Evolutionary conservation across 2,797 vertebrate genomes (phyloP).

Genomic region (Argyrosomus regius): DNA sequence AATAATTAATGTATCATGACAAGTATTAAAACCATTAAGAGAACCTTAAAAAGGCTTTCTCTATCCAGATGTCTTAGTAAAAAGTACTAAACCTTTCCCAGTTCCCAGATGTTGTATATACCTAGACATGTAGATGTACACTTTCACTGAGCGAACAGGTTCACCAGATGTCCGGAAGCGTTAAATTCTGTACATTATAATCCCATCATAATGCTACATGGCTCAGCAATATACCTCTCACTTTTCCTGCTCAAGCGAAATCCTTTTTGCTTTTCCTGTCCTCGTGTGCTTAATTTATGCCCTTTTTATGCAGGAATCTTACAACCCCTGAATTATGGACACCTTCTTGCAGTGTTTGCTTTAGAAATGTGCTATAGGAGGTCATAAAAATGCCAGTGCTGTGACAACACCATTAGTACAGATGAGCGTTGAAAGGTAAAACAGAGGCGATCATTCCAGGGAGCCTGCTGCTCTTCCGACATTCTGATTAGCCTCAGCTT

Average conservation of each 20-base stretch:
- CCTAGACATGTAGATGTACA: not conserved
- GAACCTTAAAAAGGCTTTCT: conserved; percentile 7
- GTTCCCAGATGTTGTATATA: not conserved
- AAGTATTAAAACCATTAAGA: conserved; percentile 11
- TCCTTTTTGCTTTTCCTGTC: conserved; percentile 30
- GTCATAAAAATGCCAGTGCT: conserved; percentile 64
- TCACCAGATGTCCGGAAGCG: not conserved
- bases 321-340: conserved; percentile 61
- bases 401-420: conserved; percentile 76
- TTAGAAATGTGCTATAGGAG: conserved; percentile 57
- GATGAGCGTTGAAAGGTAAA: conserved; percentile 75
- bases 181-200: conserved; percentile 29
- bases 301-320: conserved; percentile 48
- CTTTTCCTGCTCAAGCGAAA: conserved; percentile 36
- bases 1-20: not conserved
- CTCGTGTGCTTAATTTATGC: conserved; percentile 26
- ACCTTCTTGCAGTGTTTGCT: conserved; percentile 60
- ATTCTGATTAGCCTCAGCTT: conserved; percentile 53
- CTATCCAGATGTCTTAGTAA: conserved; percentile 4
- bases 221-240: conserved; percentile 32
- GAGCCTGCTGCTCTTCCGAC: conserved; percentile 41
- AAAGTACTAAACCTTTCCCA: conserved; percentile 27
- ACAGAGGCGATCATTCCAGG: conserved; percentile 64
- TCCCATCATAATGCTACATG: conserved; percentile 17
- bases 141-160: not conserved